Evolutionary conservation across 2,888 invertebrate species (phyloP).

Genomic region (Diadromus collaris): DNA sequence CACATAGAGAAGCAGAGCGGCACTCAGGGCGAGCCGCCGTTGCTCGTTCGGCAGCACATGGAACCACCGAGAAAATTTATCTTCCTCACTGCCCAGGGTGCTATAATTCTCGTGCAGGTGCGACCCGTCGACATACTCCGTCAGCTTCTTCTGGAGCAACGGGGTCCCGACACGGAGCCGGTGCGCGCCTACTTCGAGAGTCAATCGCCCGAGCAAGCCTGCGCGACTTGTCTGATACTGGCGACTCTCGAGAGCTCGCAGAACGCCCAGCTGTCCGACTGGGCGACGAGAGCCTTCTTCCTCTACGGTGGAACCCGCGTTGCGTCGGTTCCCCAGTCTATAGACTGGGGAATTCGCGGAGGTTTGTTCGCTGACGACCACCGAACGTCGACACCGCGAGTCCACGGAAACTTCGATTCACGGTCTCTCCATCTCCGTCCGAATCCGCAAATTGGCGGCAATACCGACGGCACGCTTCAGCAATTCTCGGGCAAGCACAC

Average conservation of each 20-base stretch:
- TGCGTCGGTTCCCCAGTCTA: conserved; percentile 61
- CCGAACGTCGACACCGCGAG: conserved; percentile 76
- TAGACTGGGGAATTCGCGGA: conserved; percentile 70
- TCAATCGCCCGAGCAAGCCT: conserved; percentile 93
- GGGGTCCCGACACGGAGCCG: conserved; percentile 92
- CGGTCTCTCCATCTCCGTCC: conserved; percentile 62
- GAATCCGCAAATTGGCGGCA: conserved; percentile 66
- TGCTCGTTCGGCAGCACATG: conserved; percentile 87
- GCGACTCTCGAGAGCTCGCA: conserved; percentile 87
- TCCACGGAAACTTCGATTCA: conserved; percentile 67
- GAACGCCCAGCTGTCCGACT: conserved; percentile 88
- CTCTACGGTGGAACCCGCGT: conserved; percentile 90
- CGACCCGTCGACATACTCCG: conserved; percentile 94
- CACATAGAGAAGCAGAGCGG: conserved; percentile 77
- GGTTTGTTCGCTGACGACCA: conserved; percentile 70
- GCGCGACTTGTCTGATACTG: conserved; percentile 92
- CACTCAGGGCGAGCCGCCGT: conserved; percentile 83
- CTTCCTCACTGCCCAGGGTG: conserved; percentile 93
- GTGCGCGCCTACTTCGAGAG: conserved; percentile 93
- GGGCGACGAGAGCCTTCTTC: conserved; percentile 96
- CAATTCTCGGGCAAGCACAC: conserved; percentile 93
- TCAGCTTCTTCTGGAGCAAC: conserved; percentile 89
- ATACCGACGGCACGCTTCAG: conserved; percentile 71
- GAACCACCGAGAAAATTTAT: conserved; percentile 90
- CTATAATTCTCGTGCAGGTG: conserved; percentile 90